A percentile compares a stretch with the other conserved stretches of the same genome.
phyloP scores from a whole-genome alignment of 2,888 invertebrate species.

The Acrobasis repandana region DNA sequence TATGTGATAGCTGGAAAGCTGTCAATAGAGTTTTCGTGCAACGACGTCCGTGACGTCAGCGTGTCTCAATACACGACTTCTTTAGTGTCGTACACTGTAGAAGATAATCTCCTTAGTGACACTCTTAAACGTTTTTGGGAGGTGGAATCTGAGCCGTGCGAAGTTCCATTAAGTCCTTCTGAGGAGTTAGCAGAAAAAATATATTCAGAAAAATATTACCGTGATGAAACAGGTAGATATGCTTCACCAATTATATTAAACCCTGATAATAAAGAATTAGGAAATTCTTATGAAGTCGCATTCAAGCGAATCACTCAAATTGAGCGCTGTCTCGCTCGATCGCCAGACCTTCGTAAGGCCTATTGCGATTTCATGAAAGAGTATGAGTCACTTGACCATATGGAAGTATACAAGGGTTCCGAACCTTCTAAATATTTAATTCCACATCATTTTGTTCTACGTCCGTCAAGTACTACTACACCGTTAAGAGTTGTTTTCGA shows the following conservation, averaged over 20 bases:
- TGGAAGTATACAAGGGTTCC: slow-evolving; percentile 16
- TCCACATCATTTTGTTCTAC: slow-evolving; percentile 25
- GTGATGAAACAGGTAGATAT: slow-evolving; percentile 24
- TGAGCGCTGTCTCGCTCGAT: slow-evolving; percentile 11
- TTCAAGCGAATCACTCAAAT: slow-evolving; percentile 8
- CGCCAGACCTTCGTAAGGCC: not conserved
- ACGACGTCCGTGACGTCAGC: not conserved
- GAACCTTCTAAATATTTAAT: slow-evolving; percentile 24
- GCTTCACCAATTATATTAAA: slow-evolving; percentile 9
- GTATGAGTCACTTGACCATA: slow-evolving; percentile 26
- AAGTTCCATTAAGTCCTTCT: slow-evolving; percentile 4
- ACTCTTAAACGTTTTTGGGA: slow-evolving; percentile 26
- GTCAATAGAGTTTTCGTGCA: not conserved
- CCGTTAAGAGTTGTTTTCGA: slow-evolving; percentile 24
- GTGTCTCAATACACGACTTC: not conserved
- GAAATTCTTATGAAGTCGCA: slow-evolving; percentile 22
- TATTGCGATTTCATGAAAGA: slow-evolving; percentile 26
- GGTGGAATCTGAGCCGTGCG: slow-evolving; percentile 21
- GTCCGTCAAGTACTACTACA: slow-evolving; percentile 24
- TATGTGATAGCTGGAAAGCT: not conserved
- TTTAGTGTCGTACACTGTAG: slow-evolving; percentile 4
- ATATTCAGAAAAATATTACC: slow-evolving; percentile 17
- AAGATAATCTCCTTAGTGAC: not conserved
- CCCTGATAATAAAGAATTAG: slow-evolving; percentile 11
- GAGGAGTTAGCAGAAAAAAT: slow-evolving; percentile 25